Conservation (phyloP, 2,113 vertebrate species). For the Gymnocephalus cernua region DNA sequence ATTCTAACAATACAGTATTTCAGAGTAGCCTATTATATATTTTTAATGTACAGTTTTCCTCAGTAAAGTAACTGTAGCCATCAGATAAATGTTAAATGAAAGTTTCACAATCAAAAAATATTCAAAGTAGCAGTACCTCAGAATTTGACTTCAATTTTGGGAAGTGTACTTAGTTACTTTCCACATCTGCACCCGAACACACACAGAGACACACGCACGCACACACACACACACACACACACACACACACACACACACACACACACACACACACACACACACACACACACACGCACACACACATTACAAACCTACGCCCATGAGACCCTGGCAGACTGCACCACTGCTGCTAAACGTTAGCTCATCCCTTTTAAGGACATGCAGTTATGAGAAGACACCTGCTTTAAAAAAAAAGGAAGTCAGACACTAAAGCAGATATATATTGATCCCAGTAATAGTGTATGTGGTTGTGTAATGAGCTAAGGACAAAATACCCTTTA, state of each 20-base stretch:
- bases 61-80: neutral
- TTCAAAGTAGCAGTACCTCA: neutral
- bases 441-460: conserved; percentile 35
- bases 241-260: conserved; percentile 13
- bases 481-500: neutral
- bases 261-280: conserved; percentile 13
- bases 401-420: conserved; percentile 41
- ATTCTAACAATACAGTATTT: neutral
- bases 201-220: neutral
- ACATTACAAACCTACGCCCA: conserved; percentile 42
- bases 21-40: neutral
- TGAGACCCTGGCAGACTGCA: conserved; percentile 17
- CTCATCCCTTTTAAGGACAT: conserved; percentile 76
- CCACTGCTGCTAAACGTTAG: conserved; percentile 24
- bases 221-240: conserved; percentile 1
- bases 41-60: neutral
- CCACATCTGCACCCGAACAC: conserved; percentile 13
- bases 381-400: conserved; percentile 35
- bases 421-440: conserved; percentile 6
- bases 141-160: neutral
- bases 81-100: conserved; percentile 3
- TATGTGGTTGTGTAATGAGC: conserved; percentile 3
- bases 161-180: conserved; percentile 23
- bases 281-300: conserved; percentile 13
- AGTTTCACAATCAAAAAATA: neutral